Percentiles rank a stretch among this genome's conserved stretches.
phyloP scores from a whole-genome alignment of 2,888 invertebrate genomes.

The Idaea dimidiata region DNA sequence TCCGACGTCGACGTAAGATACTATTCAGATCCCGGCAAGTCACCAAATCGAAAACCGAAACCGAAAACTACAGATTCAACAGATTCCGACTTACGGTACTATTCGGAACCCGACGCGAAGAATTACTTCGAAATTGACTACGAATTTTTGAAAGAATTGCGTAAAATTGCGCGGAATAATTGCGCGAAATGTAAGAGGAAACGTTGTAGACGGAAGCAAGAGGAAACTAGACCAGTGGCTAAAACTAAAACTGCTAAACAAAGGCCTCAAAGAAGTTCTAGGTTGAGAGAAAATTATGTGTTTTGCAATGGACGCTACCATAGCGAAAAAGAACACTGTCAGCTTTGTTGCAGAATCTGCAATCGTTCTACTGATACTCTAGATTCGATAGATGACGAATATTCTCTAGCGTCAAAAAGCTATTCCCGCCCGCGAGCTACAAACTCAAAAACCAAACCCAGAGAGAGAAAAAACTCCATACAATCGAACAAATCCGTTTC shows the following conservation, averaged over 20 bases:
- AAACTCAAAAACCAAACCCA: constrained; percentile 38
- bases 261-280: constrained; percentile 35
- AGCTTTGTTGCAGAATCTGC: constrained; percentile 63
- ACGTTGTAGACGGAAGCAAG: constrained; percentile 35
- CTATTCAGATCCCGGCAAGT: constrained; percentile 65
- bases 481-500: constrained; percentile 76
- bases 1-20: constrained; percentile 51
- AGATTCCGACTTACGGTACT: constrained; percentile 62
- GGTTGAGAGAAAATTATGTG: constrained; percentile 51
- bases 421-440: constrained; percentile 47
- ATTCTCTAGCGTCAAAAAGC: constrained; percentile 62
- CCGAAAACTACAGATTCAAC: constrained; percentile 42
- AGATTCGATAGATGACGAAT: constrained; percentile 63
- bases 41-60: constrained; percentile 30
- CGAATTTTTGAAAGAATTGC: constrained; percentile 70
- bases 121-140: constrained; percentile 78
- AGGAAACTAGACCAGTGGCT: constrained; percentile 26
- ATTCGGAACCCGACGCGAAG: constrained; percentile 74
- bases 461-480: constrained; percentile 66
- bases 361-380: constrained; percentile 65
- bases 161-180: constrained; percentile 66
- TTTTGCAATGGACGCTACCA: constrained; percentile 67
- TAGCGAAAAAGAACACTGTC: constrained; percentile 64
- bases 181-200: constrained; percentile 66
- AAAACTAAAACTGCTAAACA: constrained; percentile 33